Conservation (phyloP, 2,113 vertebrate species). For the sheep (Ovis aries) region DNA sequence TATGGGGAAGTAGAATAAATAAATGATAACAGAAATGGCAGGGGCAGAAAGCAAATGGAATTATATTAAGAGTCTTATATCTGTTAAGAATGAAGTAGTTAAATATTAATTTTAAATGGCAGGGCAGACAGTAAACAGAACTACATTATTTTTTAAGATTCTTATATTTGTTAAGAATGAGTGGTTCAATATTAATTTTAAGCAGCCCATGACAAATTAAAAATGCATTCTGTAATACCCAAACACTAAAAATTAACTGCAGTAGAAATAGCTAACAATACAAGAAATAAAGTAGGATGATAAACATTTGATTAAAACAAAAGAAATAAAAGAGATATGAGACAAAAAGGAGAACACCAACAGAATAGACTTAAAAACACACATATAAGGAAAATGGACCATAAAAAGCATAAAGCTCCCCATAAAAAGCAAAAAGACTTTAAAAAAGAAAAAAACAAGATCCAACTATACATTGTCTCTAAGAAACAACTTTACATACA, state of each 20-base stretch:
- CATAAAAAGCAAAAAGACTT: background rate
- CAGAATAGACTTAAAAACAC: background rate
- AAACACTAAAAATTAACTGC: background rate
- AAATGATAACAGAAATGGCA: background rate
- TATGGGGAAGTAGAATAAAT: background rate
- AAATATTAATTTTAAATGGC: background rate
- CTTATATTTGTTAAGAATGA: background rate
- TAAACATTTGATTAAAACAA: background rate
- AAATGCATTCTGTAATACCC: background rate
- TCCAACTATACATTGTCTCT: background rate
- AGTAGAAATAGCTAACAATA: background rate
- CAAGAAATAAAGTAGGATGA: background rate
- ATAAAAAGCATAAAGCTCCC: background rate
- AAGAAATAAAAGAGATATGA: background rate
- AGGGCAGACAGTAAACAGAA: background rate
- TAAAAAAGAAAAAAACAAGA: background rate
- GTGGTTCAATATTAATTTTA: background rate
- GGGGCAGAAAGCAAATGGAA: background rate
- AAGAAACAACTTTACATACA: slow-evolving; percentile 9
- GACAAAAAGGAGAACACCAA: background rate
- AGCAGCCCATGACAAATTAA: background rate
- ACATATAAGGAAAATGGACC: background rate
- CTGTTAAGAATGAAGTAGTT: background rate
- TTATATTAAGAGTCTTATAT: background rate
- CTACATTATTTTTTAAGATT: background rate